Conservation (phyloP, 2,888 invertebrate genomes). For the Drosophila anomalipes region DNA sequence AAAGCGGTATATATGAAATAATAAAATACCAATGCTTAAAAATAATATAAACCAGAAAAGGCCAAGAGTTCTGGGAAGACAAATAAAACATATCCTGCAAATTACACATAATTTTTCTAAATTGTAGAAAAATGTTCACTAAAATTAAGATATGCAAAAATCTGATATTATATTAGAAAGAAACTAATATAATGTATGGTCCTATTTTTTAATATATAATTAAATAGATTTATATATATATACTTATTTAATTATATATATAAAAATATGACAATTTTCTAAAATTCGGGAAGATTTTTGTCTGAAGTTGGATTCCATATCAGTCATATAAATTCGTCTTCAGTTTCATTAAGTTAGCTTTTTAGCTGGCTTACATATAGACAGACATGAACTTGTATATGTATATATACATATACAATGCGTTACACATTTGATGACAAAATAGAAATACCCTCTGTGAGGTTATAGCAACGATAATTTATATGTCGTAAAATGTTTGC, state of each 20-base stretch:
- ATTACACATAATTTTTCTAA: no score
- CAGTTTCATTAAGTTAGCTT: background rate
- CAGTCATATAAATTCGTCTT: accelerated
- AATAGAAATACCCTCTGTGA: background rate
- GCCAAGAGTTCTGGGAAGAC: background rate
- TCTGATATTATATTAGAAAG: background rate
- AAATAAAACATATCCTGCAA: background rate
- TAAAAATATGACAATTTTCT: background rate
- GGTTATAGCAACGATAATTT: constrained; percentile 67
- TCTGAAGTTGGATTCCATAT: accelerated
- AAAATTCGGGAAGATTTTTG: background rate
- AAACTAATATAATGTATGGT: background rate
- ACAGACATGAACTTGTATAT: background rate
- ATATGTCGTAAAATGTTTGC: constrained; percentile 72
- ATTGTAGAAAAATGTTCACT: background rate
- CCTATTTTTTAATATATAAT: no score
- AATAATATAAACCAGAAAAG: background rate
- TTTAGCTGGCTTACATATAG: background rate
- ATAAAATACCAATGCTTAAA: background rate
- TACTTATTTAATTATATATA: no score
- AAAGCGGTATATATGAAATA: background rate
- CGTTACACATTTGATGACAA: background rate
- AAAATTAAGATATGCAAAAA: background rate
- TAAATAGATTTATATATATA: no score
- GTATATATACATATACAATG: background rate